Percentiles rank a stretch among this genome's conserved stretches.
Evolutionary conservation across 2,888 invertebrate species (phyloP).

Genomic region (Torymus auratus): DNA sequence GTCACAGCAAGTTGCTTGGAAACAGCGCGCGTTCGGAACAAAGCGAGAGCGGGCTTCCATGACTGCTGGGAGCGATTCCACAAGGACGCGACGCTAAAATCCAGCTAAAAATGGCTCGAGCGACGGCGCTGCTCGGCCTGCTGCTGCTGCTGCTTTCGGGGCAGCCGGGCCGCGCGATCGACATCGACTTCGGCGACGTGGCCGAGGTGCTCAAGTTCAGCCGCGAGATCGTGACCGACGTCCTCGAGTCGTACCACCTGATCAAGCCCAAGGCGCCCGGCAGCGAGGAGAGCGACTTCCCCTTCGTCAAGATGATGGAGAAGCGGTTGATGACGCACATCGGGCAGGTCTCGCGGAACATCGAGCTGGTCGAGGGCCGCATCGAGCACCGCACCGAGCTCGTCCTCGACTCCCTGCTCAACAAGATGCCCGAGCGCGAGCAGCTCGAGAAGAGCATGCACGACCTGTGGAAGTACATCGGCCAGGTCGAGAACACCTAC

Average conservation of each 20-base stretch:
- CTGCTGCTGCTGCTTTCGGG: conserved; percentile 15
- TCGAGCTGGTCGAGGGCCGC: conserved; percentile 65
- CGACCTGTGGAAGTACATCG: conserved; percentile 79
- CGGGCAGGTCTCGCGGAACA: conserved; percentile 62
- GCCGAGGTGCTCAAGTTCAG: conserved; percentile 68
- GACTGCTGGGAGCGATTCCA: no score
- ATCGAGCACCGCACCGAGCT: conserved; percentile 60
- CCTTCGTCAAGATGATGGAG: conserved; percentile 81
- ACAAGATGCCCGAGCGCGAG: conserved; percentile 67
- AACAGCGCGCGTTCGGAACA: no score
- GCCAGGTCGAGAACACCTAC: conserved; percentile 61
- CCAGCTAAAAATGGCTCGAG: no score
- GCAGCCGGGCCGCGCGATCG: conserved; percentile 46
- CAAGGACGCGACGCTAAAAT: no score
- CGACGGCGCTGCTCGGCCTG: background rate
- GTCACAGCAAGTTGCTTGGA: no score
- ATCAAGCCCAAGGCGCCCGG: conserved; percentile 58
- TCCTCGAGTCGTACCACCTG: conserved; percentile 67
- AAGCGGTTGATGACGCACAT: conserved; percentile 71
- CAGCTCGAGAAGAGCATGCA: conserved; percentile 81
- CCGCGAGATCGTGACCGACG: conserved; percentile 62
- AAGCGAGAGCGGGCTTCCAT: no score
- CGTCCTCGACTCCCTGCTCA: conserved; percentile 45
- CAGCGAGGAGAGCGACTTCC: conserved; percentile 78
- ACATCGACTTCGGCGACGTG: conserved; percentile 62